These are phyloP conservation scores for Myiozetetes cayanensis DNA, from an alignment of 2,113 vertebrate genomes.

Conservation along the genomic window DNA sequence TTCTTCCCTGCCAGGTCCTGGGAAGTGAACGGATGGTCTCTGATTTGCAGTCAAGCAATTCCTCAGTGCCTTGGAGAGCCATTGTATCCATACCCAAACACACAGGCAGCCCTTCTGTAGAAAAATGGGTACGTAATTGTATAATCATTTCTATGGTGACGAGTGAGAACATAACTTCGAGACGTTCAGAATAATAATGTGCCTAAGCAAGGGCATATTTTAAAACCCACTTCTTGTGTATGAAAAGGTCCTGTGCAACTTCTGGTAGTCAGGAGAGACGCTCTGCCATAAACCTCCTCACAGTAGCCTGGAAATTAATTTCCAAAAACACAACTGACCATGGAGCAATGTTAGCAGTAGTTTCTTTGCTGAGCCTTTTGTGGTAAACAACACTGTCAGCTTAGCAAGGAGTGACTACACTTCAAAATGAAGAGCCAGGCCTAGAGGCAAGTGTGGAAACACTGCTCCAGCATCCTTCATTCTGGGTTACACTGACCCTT, in stretches of 20 bases:
- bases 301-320: slow-evolving; percentile 66
- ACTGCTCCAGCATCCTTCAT: not conserved
- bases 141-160: slow-evolving; percentile 68
- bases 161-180: slow-evolving; percentile 45
- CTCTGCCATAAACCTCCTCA: slow-evolving; percentile 12
- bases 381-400: slow-evolving; percentile 48
- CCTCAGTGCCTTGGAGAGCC: slow-evolving; percentile 14
- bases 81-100: not conserved
- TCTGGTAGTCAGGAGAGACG: slow-evolving; percentile 17
- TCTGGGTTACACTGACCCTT: not conserved
- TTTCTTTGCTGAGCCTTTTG: slow-evolving; percentile 44
- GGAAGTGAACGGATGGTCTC: not conserved
- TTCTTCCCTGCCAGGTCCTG: not conserved
- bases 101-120: slow-evolving; percentile 13
- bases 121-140: slow-evolving; percentile 21
- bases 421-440: slow-evolving; percentile 44
- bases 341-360: slow-evolving; percentile 44
- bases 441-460: slow-evolving; percentile 5
- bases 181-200: slow-evolving; percentile 57
- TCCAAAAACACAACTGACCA: slow-evolving; percentile 50
- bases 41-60: not conserved
- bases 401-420: slow-evolving; percentile 19
- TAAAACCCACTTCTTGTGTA: slow-evolving; percentile 13
- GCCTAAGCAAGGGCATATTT: slow-evolving; percentile 39
- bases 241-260: slow-evolving; percentile 34